Evolutionary conservation across 2,113 vertebrate genomes (phyloP).

Genomic region (Pterocles burchelli): DNA sequence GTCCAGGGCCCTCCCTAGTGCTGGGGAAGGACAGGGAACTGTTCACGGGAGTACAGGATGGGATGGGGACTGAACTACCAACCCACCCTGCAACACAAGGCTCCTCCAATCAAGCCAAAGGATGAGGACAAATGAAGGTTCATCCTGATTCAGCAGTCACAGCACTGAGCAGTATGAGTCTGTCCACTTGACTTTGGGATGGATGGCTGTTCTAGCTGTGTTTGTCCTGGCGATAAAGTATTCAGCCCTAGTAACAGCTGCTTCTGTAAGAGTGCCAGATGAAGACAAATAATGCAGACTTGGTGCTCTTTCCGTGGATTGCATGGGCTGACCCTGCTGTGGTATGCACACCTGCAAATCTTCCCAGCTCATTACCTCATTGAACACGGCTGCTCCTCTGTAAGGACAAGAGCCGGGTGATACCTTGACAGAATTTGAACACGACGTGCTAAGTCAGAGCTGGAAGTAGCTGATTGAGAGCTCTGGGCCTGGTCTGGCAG

Average conservation of each 20-base stretch:
- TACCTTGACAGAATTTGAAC: neutral
- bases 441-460: neutral
- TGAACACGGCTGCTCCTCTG: neutral
- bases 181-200: conserved; percentile 19
- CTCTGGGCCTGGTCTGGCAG: neutral
- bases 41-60: neutral
- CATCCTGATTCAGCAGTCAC: neutral
- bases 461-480: neutral
- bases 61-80: neutral
- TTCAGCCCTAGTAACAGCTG: conserved; percentile 38
- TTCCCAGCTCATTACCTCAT: conserved; percentile 52
- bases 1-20: neutral
- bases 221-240: neutral
- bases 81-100: neutral
- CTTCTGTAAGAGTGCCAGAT: conserved; percentile 8
- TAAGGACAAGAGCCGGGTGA: neutral
- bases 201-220: neutral
- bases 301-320: conserved; percentile 35
- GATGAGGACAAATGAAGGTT: neutral
- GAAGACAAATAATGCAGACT: conserved; percentile 53
- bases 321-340: conserved; percentile 18
- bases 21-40: neutral
- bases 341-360: conserved; percentile 49
- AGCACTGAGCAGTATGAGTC: neutral
- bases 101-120: neutral